Evolutionary conservation across 2,888 invertebrate species (phyloP).

Genomic region (Stegana nigrithorax): DNA sequence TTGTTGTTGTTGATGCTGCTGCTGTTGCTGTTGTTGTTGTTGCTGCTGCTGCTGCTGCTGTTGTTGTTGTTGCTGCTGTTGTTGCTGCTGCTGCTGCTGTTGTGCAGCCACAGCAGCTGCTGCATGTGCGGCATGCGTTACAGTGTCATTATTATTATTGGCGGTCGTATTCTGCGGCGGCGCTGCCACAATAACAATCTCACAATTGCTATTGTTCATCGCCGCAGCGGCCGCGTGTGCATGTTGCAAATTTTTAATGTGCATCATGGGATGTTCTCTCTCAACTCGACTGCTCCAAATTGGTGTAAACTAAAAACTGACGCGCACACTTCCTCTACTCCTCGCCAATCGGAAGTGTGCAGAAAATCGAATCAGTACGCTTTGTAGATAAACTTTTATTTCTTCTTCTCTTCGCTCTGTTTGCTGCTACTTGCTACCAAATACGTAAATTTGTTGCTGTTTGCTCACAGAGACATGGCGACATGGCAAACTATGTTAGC

Average conservation of each 20-base stretch:
- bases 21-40: conserved; percentile 43
- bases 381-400: too few species aligned
- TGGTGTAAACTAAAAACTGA: neutral
- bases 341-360: neutral
- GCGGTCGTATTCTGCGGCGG: conserved; percentile 61
- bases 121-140: conserved; percentile 51
- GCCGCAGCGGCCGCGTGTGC: conserved; percentile 64
- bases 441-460: neutral
- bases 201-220: conserved; percentile 67
- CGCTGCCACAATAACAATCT: conserved; percentile 66
- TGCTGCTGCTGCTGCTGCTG: conserved; percentile 51
- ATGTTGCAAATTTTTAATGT: conserved; percentile 64
- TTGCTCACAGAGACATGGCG: neutral
- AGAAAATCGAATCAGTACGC: too few species aligned
- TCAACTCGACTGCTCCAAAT: too few species aligned
- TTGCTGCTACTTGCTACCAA: conserved; percentile 2
- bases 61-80: conserved; percentile 33
- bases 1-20: conserved; percentile 43
- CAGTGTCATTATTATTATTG: conserved; percentile 57
- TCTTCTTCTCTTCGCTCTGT: conserved; percentile 26
- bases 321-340: neutral
- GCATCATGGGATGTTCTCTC: conserved; percentile 47
- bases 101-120: conserved; percentile 27
- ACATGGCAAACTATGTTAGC: conserved; percentile 4
- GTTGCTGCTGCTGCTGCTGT: conserved; percentile 32